These are phyloP conservation scores for Acanthacorydalis orientalis DNA, from an alignment of 2,888 invertebrate genomes.

Conservation along the genomic window DNA sequence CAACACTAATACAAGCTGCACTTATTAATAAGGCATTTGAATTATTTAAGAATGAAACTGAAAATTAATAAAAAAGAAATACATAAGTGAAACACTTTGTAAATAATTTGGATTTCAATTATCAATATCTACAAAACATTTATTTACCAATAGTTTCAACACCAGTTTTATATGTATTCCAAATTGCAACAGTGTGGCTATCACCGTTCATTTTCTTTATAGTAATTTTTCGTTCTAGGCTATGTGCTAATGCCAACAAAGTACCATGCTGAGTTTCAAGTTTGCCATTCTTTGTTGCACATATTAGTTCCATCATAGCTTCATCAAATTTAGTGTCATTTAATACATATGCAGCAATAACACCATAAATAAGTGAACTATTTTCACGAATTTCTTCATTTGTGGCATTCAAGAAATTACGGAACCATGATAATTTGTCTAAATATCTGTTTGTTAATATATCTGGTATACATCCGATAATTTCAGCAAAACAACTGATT, in stretches of 20 bases:
- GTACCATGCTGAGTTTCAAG: constrained; percentile 67
- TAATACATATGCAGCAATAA: constrained; percentile 43
- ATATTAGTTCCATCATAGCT: constrained; percentile 37
- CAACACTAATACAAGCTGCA: constrained; percentile 53
- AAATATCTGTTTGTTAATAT: constrained; percentile 45
- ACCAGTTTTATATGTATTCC: constrained; percentile 41
- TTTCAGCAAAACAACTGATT: constrained; percentile 62
- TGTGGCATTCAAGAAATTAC: constrained; percentile 45
- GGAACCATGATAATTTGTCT: constrained; percentile 45
- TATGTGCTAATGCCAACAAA: constrained; percentile 50
- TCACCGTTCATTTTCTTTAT: constrained; percentile 23
- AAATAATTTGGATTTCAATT: neutral
- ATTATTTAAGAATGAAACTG: constrained; percentile 47
- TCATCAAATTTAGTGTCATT: constrained; percentile 31
- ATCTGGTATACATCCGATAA: constrained; percentile 66
- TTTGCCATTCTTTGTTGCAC: constrained; percentile 34
- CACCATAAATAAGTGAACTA: constrained; percentile 57
- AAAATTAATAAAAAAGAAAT: constrained; percentile 13
- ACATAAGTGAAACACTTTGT: neutral
- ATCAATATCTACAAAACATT: neutral
- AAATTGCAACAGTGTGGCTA: constrained; percentile 24
- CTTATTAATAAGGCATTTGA: constrained; percentile 43
- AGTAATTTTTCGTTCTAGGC: constrained; percentile 49
- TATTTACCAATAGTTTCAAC: constrained; percentile 40
- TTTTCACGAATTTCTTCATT: constrained; percentile 61